Conservation (phyloP, 2,888 invertebrate genomes). For the Drosophila cognata region DNA sequence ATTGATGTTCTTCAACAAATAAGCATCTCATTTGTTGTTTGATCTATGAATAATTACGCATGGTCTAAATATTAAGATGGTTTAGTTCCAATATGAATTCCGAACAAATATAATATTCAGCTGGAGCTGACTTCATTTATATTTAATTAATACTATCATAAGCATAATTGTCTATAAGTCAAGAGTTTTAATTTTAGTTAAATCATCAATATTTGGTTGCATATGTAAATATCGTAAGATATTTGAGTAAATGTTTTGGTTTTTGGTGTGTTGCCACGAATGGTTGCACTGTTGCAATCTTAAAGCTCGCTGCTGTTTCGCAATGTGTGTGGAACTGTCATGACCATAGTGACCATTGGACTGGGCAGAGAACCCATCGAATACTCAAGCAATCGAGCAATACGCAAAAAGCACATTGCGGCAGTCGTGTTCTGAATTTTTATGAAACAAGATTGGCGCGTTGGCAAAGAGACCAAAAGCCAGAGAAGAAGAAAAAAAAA, state of each 20-base stretch:
- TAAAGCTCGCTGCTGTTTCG: background rate
- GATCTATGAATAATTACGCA: background rate
- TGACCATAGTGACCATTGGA: constrained; percentile 24
- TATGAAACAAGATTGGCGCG: constrained; percentile 60
- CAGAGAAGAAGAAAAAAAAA: background rate
- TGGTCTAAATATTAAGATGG: background rate
- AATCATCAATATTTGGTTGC: background rate
- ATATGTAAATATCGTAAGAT: background rate
- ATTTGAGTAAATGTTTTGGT: background rate
- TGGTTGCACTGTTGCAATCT: background rate
- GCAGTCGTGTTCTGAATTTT: constrained; percentile 74
- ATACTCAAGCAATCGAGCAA: constrained; percentile 35
- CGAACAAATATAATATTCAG: no score
- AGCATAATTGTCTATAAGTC: background rate
- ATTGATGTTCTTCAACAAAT: background rate
- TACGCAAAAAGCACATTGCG: constrained; percentile 63
- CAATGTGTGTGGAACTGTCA: constrained; percentile 31
- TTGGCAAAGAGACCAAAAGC: constrained; percentile 2
- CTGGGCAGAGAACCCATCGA: constrained; percentile 27
- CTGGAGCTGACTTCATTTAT: no score
- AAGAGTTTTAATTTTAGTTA: no score
- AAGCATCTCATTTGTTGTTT: background rate
- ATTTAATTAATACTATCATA: background rate
- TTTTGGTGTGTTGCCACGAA: background rate
- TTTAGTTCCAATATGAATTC: background rate